Evolutionary conservation across 2,797 vertebrate genomes (phyloP), one percentile per base, ranked within the genome.

Genomic region (Phoeniculus purpureus): DNA sequence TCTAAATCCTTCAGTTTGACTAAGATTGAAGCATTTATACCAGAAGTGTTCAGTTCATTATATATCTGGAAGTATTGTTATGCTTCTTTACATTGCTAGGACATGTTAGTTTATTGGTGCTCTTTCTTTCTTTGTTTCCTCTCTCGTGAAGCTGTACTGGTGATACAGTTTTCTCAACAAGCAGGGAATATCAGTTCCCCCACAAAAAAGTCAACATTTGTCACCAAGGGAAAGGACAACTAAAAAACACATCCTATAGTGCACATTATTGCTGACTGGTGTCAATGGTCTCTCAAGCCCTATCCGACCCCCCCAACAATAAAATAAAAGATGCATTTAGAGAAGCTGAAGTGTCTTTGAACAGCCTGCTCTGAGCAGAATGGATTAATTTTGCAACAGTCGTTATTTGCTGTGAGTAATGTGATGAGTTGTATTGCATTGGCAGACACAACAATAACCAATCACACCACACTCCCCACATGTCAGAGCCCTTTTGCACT

Each of bases 341-440:
- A 75, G 59, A 87, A 68, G 62, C 0, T 52, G 43, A 77, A 92
- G 29, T 45, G 78, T 86, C 79, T 91, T 86, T 76, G 56, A 94
- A 56, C 52, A 75, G 34, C 62, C 54, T 95, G 65, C 23, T 82
- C 4, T 61, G 72, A 74, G 55, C 82, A 72, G 92, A 90, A 65
- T 7, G 70, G 23, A 23, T 77, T 94, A 31, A 59, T 93, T 95
- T 90, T 92, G 76, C 70, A 92, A 52, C 81, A 94, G 81, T 62
- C 50, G 92, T 80, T 90, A 77, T 89, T 93, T 94, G 64, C 54
- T 86, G 15, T 92, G 75, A 82, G 91, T 92, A 89, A 90, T 92
- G 77, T 70, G n/a, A 81, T 74, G 34, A 75, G 37, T 27, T 92
- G 81, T 93, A n/a, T 89, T 92, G 94, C 94, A 94, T 37, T 93